phyloP scores from a whole-genome alignment of 2,888 invertebrate genomes.

The Morpho deidamia region DNA sequence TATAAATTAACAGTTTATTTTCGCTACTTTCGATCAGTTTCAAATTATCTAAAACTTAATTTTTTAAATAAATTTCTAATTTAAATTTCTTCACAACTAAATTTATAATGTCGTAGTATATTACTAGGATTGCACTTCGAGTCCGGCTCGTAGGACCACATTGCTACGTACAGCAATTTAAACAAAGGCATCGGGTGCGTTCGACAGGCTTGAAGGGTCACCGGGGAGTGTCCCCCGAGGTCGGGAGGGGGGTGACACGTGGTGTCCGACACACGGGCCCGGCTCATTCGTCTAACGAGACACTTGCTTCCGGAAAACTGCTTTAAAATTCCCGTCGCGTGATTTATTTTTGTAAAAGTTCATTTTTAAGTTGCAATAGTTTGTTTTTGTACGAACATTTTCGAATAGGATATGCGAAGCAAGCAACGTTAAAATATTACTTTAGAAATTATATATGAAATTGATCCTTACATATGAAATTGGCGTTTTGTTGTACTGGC shows the following conservation, averaged over 20 bases:
- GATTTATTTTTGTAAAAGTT: slow-evolving; percentile 18
- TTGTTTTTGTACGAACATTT: slow-evolving; percentile 14
- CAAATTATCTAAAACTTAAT: too few relatives aligned
- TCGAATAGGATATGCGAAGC: too few relatives aligned
- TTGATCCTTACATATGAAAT: too few relatives aligned
- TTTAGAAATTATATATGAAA: too few relatives aligned
- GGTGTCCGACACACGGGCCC: slow-evolving; percentile 53
- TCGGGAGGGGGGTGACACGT: slow-evolving; percentile 33
- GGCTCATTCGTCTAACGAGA: slow-evolving; percentile 56
- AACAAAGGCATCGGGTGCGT: slow-evolving; percentile 66
- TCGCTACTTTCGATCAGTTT: too few relatives aligned
- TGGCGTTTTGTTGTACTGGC: too few relatives aligned
- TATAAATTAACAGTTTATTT: too few relatives aligned
- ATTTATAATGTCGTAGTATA: neutral
- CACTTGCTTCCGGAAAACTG: slow-evolving; percentile 38
- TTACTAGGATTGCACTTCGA: slow-evolving; percentile 29
- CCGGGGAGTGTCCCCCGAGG: slow-evolving; percentile 37
- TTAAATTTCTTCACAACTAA: too few relatives aligned
- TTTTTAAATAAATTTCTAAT: too few relatives aligned
- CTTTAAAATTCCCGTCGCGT: slow-evolving; percentile 40
- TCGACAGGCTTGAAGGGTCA: slow-evolving; percentile 51
- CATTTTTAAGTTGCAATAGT: slow-evolving; percentile 1
- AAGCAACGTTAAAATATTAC: too few relatives aligned
- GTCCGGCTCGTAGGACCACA: slow-evolving; percentile 35
- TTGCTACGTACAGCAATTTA: slow-evolving; percentile 45